Evolutionary conservation across 64 coral and sea anemone species (phyloP).

Genomic region (Montipora sp.): DNA sequence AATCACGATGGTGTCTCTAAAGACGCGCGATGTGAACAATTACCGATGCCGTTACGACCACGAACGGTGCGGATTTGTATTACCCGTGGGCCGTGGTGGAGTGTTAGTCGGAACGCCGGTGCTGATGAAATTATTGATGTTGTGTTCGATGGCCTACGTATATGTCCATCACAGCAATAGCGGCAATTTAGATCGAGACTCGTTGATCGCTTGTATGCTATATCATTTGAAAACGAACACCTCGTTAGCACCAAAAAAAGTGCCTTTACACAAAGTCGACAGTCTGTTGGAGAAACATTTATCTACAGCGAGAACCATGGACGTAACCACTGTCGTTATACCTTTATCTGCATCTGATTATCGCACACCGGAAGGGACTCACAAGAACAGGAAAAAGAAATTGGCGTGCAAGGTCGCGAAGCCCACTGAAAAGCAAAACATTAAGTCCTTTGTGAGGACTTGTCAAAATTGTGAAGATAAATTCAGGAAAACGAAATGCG

Average conservation of each 20-base stretch:
- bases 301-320: not conserved
- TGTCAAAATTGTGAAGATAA: not conserved
- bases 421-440: not conserved
- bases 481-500: not conserved
- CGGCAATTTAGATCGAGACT: not conserved
- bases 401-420: not conserved
- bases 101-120: accelerated
- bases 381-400: not conserved
- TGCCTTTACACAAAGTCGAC: not conserved
- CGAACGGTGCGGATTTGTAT: not conserved
- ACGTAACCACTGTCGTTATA: not conserved
- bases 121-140: not conserved
- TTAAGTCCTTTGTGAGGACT: not conserved
- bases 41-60: not conserved
- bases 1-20: not conserved
- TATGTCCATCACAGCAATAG: not conserved
- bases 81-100: not conserved
- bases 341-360: not conserved
- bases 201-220: not conserved
- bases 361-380: not conserved
- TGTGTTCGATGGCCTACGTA: not conserved
- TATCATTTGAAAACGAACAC: not conserved
- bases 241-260: not conserved
- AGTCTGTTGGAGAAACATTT: not conserved
- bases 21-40: not conserved